Evolutionary conservation across 2,113 vertebrate genomes (phyloP), one percentile per base, ranked within the genome.

Genomic region (Hucho hucho): DNA sequence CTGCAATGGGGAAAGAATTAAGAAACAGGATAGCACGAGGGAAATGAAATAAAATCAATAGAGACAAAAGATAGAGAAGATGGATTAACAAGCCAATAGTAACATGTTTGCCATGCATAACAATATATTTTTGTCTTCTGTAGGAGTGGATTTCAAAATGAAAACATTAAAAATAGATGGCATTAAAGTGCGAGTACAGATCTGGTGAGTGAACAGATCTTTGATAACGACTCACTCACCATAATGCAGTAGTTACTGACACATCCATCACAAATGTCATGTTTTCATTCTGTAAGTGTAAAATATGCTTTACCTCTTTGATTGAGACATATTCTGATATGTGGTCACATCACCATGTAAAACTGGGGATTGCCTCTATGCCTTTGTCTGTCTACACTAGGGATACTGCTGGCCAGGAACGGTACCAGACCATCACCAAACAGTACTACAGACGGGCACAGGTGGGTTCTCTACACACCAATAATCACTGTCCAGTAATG

Each of bases 401-500:
- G 97, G 97, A 99, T 88, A 99, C 97, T 0, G 97, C 97, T 0
- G 97, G 97, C 9, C 97, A 99, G 90, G 97, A 98, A 82, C 92
- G 97, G 69, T 99, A 98, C 83, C 96, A 98, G 90, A 98, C 96
- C 71, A 98, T 98, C 83, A 98, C 97, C 70, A 98, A 98, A 79
- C 97, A 99, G 94, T 99, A 99, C 90, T 99, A 98, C 86, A 94
- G 97, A 76, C 87, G 97, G 63, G 97, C 97, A 22, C 97, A 98
- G 95, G 97, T 98, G 81, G 93, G 53, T 37, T 66, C 18, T 74
- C 58, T 22, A 61, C 58, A 56, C 53, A 20, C 53, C 5, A 56
- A 56, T 56, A 4, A 20, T 20, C 53, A 20, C 1, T 56, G 13
- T 56, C 6, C 53, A 56, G 4, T 6, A 20, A 56, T 56, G 53